Conservation (phyloP, 2,797 vertebrate genomes). For the Allobates femoralis region DNA sequence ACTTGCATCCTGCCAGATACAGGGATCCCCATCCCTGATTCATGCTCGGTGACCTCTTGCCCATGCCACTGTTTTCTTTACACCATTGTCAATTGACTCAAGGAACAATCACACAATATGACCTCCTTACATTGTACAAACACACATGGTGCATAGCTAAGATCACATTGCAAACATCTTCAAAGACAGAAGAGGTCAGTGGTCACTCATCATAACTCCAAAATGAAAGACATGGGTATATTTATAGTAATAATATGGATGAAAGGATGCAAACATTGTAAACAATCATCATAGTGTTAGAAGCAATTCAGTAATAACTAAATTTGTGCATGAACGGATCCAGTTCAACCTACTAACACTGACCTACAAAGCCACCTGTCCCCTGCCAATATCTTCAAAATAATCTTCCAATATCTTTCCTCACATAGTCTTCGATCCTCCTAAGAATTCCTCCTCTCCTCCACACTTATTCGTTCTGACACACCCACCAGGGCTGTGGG, state of each 20-base stretch:
- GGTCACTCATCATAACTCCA: neutral
- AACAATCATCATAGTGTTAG: neutral
- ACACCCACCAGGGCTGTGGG: too few relatives aligned
- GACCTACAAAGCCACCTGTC: too few relatives aligned
- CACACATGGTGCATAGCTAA: neutral
- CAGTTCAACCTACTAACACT: too few relatives aligned
- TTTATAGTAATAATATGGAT: neutral
- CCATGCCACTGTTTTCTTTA: constrained; percentile 34
- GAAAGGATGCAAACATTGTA: neutral
- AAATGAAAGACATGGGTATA: neutral
- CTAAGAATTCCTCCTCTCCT: too few relatives aligned
- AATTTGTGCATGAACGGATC: neutral
- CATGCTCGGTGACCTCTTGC: constrained; percentile 23
- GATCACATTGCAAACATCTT: constrained; percentile 5
- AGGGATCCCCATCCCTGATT: constrained; percentile 1
- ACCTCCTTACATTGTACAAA: neutral
- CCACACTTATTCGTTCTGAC: too few relatives aligned
- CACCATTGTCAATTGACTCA: constrained; percentile 44
- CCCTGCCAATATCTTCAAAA: too few relatives aligned
- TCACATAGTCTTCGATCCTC: too few relatives aligned
- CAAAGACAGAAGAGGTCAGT: constrained; percentile 22
- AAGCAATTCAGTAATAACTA: neutral
- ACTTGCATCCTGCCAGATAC: constrained; percentile 55
- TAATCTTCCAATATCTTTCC: too few relatives aligned
- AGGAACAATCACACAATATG: constrained; percentile 35